These are phyloP conservation scores for Aphaenogaster floridana DNA, from an alignment of 1,140 invertebrate species.

Conservation along the genomic window DNA sequence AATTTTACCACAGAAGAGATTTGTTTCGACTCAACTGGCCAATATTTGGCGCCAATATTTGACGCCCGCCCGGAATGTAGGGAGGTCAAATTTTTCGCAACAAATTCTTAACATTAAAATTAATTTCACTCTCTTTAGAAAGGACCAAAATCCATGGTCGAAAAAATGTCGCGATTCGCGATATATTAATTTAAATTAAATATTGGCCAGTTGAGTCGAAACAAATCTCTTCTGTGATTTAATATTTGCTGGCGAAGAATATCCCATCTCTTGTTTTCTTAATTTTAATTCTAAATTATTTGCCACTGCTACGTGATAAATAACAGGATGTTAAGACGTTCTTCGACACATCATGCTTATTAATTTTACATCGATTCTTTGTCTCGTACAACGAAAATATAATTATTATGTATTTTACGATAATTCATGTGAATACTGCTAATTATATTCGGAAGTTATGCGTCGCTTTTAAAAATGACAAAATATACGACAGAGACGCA, in stretches of 20 bases:
- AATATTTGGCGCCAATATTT: too few species aligned
- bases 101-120: too few species aligned
- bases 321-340: neutral
- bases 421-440: conserved; percentile 11
- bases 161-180: too few species aligned
- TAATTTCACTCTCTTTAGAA: too few species aligned
- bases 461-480: conserved; percentile 24
- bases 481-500: neutral
- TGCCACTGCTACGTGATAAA: neutral
- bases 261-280: neutral
- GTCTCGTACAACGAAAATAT: neutral
- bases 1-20: neutral
- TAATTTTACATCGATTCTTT: neutral
- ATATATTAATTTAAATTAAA: too few species aligned
- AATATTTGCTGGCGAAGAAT: too few species aligned
- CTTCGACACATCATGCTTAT: neutral
- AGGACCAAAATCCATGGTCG: too few species aligned
- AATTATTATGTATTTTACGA: conserved; percentile 25
- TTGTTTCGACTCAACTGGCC: too few species aligned
- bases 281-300: conserved; percentile 23
- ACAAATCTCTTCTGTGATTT: too few species aligned
- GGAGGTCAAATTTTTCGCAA: too few species aligned
- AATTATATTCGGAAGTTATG: neutral
- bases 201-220: too few species aligned
- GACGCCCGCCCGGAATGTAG: too few species aligned